These are phyloP conservation scores for Eurytoma adleriae DNA, from an alignment of 2,888 invertebrate species.

Conservation along the genomic window DNA sequence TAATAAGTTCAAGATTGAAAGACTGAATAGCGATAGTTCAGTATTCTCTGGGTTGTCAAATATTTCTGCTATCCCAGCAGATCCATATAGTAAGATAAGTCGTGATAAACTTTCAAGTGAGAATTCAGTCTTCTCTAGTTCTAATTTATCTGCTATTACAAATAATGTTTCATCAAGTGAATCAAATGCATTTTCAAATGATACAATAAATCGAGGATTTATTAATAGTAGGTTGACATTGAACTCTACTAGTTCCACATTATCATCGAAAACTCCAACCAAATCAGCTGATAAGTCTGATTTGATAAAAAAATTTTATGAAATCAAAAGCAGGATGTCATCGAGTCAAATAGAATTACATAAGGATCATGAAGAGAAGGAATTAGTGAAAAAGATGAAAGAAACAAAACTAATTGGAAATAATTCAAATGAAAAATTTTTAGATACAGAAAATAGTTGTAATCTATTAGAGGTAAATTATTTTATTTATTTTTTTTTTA, in stretches of 20 bases:
- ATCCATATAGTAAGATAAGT: conserved; percentile 53
- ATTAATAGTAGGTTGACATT: conserved; percentile 58
- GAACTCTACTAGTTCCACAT: conserved; percentile 36
- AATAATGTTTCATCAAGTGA: conserved; percentile 20
- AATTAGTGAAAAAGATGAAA: conserved; percentile 1
- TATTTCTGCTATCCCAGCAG: conserved; percentile 64
- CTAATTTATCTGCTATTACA: conserved; percentile 47
- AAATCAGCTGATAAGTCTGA: conserved; percentile 59
- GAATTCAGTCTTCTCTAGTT: conserved; percentile 57
- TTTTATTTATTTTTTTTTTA: neutral
- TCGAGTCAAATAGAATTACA: conserved; percentile 19
- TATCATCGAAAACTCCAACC: conserved; percentile 26
- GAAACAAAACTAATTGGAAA: neutral
- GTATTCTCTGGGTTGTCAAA: conserved; percentile 64
- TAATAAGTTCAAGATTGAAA: conserved; percentile 33
- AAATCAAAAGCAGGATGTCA: conserved; percentile 59
- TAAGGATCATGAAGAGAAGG: too few relatives aligned
- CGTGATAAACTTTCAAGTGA: conserved; percentile 46
- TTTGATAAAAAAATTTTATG: conserved; percentile 61
- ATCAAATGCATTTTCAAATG: conserved; percentile 57
- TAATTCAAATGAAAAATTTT: conserved; percentile 61
- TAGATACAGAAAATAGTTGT: conserved; percentile 63
- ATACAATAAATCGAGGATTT: conserved; percentile 66
- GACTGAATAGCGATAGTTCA: conserved; percentile 59
- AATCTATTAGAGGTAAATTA: conserved; percentile 69